Base-by-base conservation (phyloP, 2,888 invertebrate species). In the Nesidiocoris tenuis region DNA sequence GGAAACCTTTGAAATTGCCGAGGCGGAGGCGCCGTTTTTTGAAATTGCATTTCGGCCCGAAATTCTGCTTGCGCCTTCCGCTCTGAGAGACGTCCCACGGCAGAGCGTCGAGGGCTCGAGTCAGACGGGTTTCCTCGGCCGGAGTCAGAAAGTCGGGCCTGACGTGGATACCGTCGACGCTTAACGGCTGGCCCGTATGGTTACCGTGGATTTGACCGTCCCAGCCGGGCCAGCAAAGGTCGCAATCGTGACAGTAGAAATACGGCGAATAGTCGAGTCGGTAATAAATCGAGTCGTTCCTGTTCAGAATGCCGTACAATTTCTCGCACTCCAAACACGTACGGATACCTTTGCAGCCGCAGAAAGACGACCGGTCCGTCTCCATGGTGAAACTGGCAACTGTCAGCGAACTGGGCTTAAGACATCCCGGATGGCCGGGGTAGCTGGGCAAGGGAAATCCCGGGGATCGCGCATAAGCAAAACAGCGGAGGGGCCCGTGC, bases 21-120 rank as follows among this genome's bases (percentile, higher is more conserved):
- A 88, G 80, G 77, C 88, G 89, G 5, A 97, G 84, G 84, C 94
- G 96, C 80, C 89, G 90, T 84, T 94, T 95, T 83, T 97, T 98
- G 83, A 99, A 99, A 84, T 99, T 99, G 9, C 97, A 96, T 85
- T 97, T 98, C 0, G 99, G 99, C 0, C 99, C 99, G 84, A 90
- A 98, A 84, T 99, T 99, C 88, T 90, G 82, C 84, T 99, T 99
- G 76, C 95, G 88, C 71, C 98, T 87, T 0, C 98, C 98, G 83
- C 97, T 98, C 84, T 98, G 98, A 0, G 98, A 98, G 55, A 87
- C 85, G 80, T 91, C 90, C 98, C 98, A 99, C 0, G 91, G 90
- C 79, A 93, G 86, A 77, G 86, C 85, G 82, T 98, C 95, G 12
- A 98, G 88, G 74, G 88, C 86, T 68, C 86, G 83, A 77, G 92